Evolutionary conservation across 2,113 vertebrate genomes (phyloP).

Genomic region (Benthochromis sp.): DNA sequence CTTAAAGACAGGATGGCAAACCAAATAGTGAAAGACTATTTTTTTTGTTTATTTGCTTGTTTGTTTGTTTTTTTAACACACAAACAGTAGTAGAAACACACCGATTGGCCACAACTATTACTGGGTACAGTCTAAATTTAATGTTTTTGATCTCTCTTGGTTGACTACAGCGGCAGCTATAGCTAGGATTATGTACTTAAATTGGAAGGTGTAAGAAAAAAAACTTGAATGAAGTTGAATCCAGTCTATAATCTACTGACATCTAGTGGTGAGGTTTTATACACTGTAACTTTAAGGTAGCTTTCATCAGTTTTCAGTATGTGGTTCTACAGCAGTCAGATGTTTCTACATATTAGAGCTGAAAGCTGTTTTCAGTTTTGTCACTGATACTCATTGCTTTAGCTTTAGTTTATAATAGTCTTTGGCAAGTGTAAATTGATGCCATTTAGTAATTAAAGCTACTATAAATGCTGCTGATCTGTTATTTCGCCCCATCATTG

Average conservation of each 20-base stretch:
- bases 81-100: neutral
- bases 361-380: neutral
- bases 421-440: neutral
- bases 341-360: neutral
- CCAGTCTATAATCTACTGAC: neutral
- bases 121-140: neutral
- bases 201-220: neutral
- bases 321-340: neutral
- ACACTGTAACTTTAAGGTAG: neutral
- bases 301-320: neutral
- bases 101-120: neutral
- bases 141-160: neutral
- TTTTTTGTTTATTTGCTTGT: neutral
- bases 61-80: neutral
- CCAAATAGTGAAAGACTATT: neutral
- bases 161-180: neutral
- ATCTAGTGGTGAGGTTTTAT: neutral
- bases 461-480: neutral
- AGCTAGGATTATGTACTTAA: neutral
- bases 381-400: neutral
- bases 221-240: neutral
- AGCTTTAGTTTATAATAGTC: neutral
- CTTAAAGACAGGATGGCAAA: neutral
- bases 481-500: neutral
- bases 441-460: neutral